Base-by-base conservation (phyloP, 1,140 invertebrate genomes). In the Hyles euphorbiae region DNA sequence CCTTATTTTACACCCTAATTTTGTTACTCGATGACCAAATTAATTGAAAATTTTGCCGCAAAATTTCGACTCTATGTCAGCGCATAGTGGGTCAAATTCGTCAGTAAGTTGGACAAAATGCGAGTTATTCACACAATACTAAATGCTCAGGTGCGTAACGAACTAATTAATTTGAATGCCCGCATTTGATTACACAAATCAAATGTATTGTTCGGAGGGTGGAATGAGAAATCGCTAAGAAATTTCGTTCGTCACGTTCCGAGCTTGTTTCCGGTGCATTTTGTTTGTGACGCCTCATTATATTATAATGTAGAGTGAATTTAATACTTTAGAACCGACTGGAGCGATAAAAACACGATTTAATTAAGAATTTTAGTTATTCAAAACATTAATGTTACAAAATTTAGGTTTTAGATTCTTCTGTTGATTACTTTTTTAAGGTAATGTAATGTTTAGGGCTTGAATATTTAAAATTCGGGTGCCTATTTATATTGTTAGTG, bases 101-200 rank as follows among this genome's bases (percentile, higher is more conserved):
- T 48, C n/a, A 8, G 10, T n/a, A 5, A 22, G 6, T 11, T 12
- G 47, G n/a, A 6, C n/a, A 48, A 48, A 11, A 48, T 48, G 47
- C 11, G 3, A 11, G 6, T 5, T 51, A 2, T 67, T 65, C 61
- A 63, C 65, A 62, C 66, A 63, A 76, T 70, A 70, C 70, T 76
- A 76, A 76, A 77, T 58, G 77, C 83, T 88, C 85, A 88, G 85
- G 85, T 87, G 85, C 81, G 76, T 83, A 87, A 84, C 86, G 60
- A 87, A 87, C 80, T 87, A 87, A 88, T 88, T 88, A 88, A 84
- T 88, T 84, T 68, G 73, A 84, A 87, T 80, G 80, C 81, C 81
- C 83, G 81, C 83, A 85, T 88, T 88, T 87, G 83, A 88, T 88
- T 88, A 86, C 78, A 83, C 81, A 82, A 87, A 88, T 88, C 86